Conservation (phyloP, 2,888 invertebrate species). For the Panopea generosa region DNA sequence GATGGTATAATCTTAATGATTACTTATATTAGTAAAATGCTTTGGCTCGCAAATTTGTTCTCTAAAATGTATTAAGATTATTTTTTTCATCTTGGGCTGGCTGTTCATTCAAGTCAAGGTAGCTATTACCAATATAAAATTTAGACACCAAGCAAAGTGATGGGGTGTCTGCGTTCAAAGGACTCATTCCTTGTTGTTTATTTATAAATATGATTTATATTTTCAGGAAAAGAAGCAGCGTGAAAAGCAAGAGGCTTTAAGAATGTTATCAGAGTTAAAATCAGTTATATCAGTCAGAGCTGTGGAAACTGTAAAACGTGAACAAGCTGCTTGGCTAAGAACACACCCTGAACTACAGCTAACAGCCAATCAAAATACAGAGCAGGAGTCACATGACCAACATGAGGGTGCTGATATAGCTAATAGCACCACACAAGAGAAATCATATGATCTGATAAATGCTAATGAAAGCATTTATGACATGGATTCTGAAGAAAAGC, state of each 20-base stretch:
- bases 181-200: no score
- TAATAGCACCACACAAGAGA: neutral
- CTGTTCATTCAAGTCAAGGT: no score
- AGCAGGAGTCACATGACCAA: neutral
- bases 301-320: conserved; percentile 69
- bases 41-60: no score
- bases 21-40: no score
- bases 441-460: neutral
- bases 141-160: no score
- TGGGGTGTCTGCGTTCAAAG: no score
- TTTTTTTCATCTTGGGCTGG: no score
- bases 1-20: no score
- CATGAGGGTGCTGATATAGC: neutral
- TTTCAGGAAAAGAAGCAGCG: conserved; percentile 72
- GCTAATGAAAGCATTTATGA: neutral
- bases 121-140: no score
- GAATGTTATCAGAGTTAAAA: conserved; percentile 78
- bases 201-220: neutral
- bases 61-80: no score
- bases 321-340: conserved; percentile 65
- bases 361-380: neutral
- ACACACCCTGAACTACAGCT: conserved; percentile 12
- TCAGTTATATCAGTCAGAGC: conserved; percentile 80
- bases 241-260: conserved; percentile 75
- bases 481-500: no score